Base-by-base conservation (phyloP, 2,113 vertebrate genomes). In the Nycticryphes semicollaris region DNA sequence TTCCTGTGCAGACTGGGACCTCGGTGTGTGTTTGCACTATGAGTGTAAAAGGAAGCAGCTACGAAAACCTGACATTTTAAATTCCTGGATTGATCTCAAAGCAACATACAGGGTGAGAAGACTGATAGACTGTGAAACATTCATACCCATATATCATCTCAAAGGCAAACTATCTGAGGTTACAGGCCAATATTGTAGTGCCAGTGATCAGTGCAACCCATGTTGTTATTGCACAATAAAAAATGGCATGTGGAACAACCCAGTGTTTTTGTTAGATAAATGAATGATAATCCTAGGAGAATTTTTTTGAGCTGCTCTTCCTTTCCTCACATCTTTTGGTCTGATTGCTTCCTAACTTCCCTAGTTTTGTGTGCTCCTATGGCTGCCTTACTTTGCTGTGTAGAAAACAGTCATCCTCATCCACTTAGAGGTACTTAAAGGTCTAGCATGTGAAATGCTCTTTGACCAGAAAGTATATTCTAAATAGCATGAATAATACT, bases 31-130 rank as follows among this genome's bases (percentile, higher is more conserved):
- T 97, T 97, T 99, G 96, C 98, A 98, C 59, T 99, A 99, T 9
- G 99, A 99, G 82, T 99, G 99, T 96, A 99, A 98, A 97, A 98
- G 99, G 87, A 99, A 99, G 97, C 99, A 99, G 96, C 98, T 99
- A 69, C 88, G 94, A 83, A 99, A 99, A 96, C 99, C 99, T 8
- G 93, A 98, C 41, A 97, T 98, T 43, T 98, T 99, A 57, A 99
- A 98, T 92, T 98, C 98, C 94, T 99, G 99, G 99, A 99, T 99
- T 79, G 99, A 99, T 94, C 98, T 99, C 90, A 98, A 99, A 96
- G 98, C 97, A 80, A 99, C 98, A 2, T 99, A 99, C 96, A 99
- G 97, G 98, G 99, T 99, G 78, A 97, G 98, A n/a, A 33, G 51
- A n/a, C 0, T 4, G 20, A 35, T 12, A 95, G 59, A n/a, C 8